Evolutionary conservation across 2,797 vertebrate species (phyloP), one percentile per base, ranked within the genome.

Genomic region (Staurois parvus): DNA sequence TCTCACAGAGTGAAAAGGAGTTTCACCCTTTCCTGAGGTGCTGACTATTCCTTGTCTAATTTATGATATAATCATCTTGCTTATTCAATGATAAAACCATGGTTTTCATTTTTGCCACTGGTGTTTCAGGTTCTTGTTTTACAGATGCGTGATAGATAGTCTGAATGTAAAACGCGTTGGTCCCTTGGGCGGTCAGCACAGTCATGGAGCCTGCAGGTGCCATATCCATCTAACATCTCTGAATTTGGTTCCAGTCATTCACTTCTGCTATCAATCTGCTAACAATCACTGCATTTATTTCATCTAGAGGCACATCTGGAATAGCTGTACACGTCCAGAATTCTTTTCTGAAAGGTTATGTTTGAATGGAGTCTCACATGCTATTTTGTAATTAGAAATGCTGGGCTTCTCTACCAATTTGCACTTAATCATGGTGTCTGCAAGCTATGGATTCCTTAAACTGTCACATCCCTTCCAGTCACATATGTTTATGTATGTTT

Each of bases 301-400:
- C 89, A 92, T 90, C 90, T 88, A 75, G 17, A 87, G 88, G 79
- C 91, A 88, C 88, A 91, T 92, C 91, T 92, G 91, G 88, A 91
- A 90, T 85, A 91, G 80, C 79, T 84, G 78, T 88, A 83, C 66
- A 13, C 86, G 84, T 89, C 85, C 82, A 84, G 85, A 89, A 83
- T 0, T 84, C 84, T 92, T 91, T 85, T 66, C 88, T 89, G 88
- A 91, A 89, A 92, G 78, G 40, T 81, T 88, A 37, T 85, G n/a
- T 88, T 89, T 88, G 79, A 42, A 88, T 91, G 88, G 87, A 82
- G 77, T 88, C 85, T 91, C 77, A 6, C 74, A 84, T 90, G 82
- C 81, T 68, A 88, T 92, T 91, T 89, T 91, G 72, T 88, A 88
- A 82, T 88, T 87, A 90, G 79, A 84, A 87, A 79, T 87, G 72